Base-by-base conservation (phyloP, 2,888 invertebrate species). In the Thera obeliscata region DNA sequence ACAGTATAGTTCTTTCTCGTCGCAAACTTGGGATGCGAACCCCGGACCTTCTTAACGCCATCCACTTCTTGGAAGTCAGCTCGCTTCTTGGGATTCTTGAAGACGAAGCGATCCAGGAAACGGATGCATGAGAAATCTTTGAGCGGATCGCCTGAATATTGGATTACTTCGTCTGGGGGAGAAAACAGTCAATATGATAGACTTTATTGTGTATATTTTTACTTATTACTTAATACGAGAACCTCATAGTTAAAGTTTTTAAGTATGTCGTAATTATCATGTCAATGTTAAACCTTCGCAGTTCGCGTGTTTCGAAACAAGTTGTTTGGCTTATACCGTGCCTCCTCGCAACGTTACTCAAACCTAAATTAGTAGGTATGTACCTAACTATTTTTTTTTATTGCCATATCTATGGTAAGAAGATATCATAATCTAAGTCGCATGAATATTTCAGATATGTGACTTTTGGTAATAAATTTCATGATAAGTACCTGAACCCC, bases 31-130 rank as follows among this genome's bases (percentile, higher is more conserved):
- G 96, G 95, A 83, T 96, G 95, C 0, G 95, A 95, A 0, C 95
- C 95, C 64, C 90, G 94, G 0, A 91, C 89, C 67, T 86, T 94
- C 76, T 90, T 94, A 50, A 88, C 87, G n/a, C 91, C 94, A 0
- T 91, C 79, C 0, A 82, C 81, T 0, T 69, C 71, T 3, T 80
- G 70, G 0, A 77, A 69, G 0, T 87, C 82, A 0, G 73, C 78
- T 0, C 94, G 82, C 74, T 95, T 96, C 85, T 97, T 97, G 0
- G 97, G 97, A 93, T 99, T 99, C 84, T 98, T 98, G 87, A 98
- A 99, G 8, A 98, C 98, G 87, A 99, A 99, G 55, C 99, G 95
- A 81, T 99, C 99, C 56, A 99, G 93, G 87, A 99, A 99, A 59
- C 98, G 94, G 59, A 98, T 96, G 48, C 98, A 93, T 0, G 97